Conservation (phyloP, 2,797 vertebrate genomes). For the Malacoraja senta region DNA sequence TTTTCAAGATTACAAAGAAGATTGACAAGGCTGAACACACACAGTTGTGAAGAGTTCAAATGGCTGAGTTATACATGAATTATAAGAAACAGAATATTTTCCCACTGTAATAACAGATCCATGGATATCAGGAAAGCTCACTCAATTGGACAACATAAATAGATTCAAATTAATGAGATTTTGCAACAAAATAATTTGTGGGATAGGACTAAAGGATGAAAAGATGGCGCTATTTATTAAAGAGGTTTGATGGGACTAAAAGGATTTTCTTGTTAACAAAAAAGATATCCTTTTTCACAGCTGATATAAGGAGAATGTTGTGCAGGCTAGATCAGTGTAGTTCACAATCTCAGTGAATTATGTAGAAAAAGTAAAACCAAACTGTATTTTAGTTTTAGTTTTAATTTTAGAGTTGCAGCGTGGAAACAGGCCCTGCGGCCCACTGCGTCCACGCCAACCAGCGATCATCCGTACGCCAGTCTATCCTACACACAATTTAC, state of each 20-base stretch:
- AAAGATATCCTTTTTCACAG: neutral
- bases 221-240: neutral
- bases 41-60: neutral
- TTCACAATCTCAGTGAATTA: neutral
- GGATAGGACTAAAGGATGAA: neutral
- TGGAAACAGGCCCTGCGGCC: no score
- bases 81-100: neutral
- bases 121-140: neutral
- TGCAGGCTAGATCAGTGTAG: neutral
- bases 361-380: neutral
- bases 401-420: no score
- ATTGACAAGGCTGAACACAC: neutral
- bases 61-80: neutral
- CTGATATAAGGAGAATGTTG: neutral
- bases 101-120: neutral
- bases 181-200: neutral
- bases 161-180: neutral
- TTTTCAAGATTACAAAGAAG: neutral
- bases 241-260: neutral
- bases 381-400: neutral
- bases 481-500: no score
- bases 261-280: neutral
- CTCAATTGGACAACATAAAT: neutral
- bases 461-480: no score
- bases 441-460: no score